Conservation (phyloP, 2,888 invertebrate genomes). For the Orthosia incerta region DNA sequence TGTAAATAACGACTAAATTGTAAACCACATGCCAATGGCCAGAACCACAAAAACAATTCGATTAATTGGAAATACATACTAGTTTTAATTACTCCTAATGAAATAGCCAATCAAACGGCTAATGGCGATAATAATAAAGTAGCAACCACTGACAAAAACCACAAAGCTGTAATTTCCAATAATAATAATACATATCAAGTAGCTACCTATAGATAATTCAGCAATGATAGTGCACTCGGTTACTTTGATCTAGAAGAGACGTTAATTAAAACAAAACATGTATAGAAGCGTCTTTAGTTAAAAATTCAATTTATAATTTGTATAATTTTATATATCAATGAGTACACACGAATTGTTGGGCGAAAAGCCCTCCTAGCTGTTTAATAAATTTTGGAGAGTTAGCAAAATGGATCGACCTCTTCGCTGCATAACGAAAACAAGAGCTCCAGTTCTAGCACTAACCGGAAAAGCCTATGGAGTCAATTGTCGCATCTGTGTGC, state of each 20-base stretch:
- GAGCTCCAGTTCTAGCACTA: neutral
- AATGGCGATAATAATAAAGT: constrained; percentile 25
- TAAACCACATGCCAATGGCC: constrained; percentile 4
- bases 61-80: constrained; percentile 25
- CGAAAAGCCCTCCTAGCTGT: neutral
- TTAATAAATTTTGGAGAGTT: neutral
- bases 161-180: constrained; percentile 17
- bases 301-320: no score
- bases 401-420: neutral
- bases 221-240: neutral
- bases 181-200: constrained; percentile 1
- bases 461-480: constrained; percentile 41
- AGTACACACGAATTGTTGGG: neutral
- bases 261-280: neutral
- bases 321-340: no score
- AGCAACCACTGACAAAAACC: constrained; percentile 6
- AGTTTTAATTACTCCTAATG: constrained; percentile 33
- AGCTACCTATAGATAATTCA: neutral
- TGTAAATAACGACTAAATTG: constrained; percentile 19
- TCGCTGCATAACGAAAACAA: neutral
- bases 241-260: neutral
- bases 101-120: constrained; percentile 30
- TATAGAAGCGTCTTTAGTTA: neutral
- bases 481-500: constrained; percentile 56
- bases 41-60: constrained; percentile 27